Conservation (phyloP, 2,113 vertebrate genomes). For the Malurus melanocephalus region DNA sequence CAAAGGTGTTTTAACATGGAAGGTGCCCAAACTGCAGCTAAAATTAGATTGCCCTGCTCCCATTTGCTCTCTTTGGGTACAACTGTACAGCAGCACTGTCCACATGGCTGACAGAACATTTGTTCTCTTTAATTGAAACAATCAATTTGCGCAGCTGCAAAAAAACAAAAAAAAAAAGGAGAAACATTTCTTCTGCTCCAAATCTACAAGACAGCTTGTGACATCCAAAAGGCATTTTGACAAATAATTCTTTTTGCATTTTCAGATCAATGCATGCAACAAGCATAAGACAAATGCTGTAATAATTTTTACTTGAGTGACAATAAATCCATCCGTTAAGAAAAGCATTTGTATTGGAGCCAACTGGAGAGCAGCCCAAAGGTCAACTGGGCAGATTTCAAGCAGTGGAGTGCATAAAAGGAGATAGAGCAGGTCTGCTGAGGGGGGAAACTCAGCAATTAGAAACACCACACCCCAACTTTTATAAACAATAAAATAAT, state of each 20-base stretch:
- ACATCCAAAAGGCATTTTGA: not conserved
- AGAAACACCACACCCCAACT: not conserved
- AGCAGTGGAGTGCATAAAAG: not conserved
- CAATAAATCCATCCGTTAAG: slow-evolving; percentile 41
- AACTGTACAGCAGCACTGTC: not conserved
- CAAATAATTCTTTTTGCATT: slow-evolving; percentile 10
- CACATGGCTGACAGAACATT: not conserved
- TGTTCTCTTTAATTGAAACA: not conserved
- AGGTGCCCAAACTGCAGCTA: not conserved
- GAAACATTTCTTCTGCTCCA: not conserved
- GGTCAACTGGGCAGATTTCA: not conserved
- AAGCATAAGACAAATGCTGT: not conserved
- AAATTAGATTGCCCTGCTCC: not conserved
- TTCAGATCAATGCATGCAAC: not conserved
- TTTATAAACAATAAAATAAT: not conserved
- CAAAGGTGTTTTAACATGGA: not conserved
- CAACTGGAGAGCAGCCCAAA: slow-evolving; percentile 23
- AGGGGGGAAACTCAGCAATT: not conserved
- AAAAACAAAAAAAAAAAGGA: not conserved
- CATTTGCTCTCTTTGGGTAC: not conserved
- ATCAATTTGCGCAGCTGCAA: not conserved
- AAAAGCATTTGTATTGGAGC: not conserved
- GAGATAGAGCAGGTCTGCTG: not conserved
- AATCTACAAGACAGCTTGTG: not conserved
- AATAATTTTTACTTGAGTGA: slow-evolving; percentile 12